Evolutionary conservation across 1,140 invertebrate genomes (phyloP), one percentile per base, ranked within the genome.

Genomic region (Octopus sinensis): DNA sequence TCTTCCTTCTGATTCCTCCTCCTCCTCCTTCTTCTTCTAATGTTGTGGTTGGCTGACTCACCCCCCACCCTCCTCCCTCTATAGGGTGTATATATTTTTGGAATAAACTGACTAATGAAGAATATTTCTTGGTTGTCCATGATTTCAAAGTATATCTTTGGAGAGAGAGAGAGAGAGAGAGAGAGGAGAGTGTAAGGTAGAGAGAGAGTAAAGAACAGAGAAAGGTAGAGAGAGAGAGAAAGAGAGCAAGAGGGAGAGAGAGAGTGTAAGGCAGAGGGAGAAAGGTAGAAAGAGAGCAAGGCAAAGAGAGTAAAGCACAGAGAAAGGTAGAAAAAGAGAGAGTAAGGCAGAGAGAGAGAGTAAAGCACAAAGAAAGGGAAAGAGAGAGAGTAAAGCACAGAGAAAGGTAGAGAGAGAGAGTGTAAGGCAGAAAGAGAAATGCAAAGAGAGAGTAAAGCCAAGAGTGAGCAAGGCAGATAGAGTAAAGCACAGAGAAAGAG

Each of bases 381-480:
- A 54, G 54, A 80, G 43, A 80, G 12, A 23, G 53, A 78, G 54
- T n/a, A 76, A 12, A 30, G 53, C 17, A n/a, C 6, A 12, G 78
- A 68, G 52, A 10, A 79, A 4, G 76, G 30, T 30, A 23, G 54
- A 81, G 43, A 23, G 17, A 80, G 30, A 17, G 56, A 52, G 62
- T 75, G 53, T 4, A 82, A 51, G 52, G 53, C 4, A 81, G 17
- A 2, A 5, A 30, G 43, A 51, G 17, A 54, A 79, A n/a, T 4
- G 54, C 7, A 80, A 54, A 80, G 23, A 75, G 82, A 76, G 30
- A 76, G 56, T 43, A 68, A 81, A 78, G 73, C 51, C 73, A 68
- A 82, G 53, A 82, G 30, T 80, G 75, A 81, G 56, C 73, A 76
- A 81, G 75, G 80, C 6, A 80, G 73, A 82, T 5, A 82, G 51